phyloP scores from a whole-genome alignment of 2,797 vertebrate species.

The Eospalax fontanierii region DNA sequence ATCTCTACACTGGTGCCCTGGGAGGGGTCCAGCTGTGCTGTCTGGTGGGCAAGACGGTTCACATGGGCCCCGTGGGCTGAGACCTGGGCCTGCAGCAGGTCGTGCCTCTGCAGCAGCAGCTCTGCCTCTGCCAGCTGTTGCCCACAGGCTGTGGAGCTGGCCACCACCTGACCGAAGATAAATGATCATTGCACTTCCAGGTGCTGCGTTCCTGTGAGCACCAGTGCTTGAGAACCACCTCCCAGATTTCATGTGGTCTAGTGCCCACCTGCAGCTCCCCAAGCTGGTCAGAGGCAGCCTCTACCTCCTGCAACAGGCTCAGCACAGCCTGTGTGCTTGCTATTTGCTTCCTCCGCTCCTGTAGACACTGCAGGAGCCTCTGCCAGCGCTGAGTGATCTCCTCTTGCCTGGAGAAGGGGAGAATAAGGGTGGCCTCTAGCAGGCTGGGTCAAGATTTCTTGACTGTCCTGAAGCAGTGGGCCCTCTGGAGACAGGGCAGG shows the following conservation, averaged over 20 bases:
- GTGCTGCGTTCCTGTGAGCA: background rate
- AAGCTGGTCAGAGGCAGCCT: constrained; percentile 92
- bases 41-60: constrained; percentile 87
- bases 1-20: constrained; percentile 82
- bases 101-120: constrained; percentile 94
- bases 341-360: constrained; percentile 88
- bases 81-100: constrained; percentile 93
- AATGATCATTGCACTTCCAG: background rate
- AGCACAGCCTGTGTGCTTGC: constrained; percentile 88
- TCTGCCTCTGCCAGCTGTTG: constrained; percentile 93
- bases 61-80: constrained; percentile 91
- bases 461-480: background rate
- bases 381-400: constrained; percentile 92
- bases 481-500: background rate
- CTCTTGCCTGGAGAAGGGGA: constrained; percentile 89
- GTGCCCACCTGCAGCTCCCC: constrained; percentile 93
- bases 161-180: constrained; percentile 87
- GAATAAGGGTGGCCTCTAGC: background rate
- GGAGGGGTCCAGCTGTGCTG: constrained; percentile 85
- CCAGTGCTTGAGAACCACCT: background rate
- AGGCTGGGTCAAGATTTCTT: background rate
- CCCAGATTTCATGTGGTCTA: background rate
- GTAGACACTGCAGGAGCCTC: constrained; percentile 91
- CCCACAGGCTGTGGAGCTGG: constrained; percentile 90
- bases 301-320: constrained; percentile 90